phyloP scores from a whole-genome alignment of 1,140 invertebrate species.

The Linepithema humile region DNA sequence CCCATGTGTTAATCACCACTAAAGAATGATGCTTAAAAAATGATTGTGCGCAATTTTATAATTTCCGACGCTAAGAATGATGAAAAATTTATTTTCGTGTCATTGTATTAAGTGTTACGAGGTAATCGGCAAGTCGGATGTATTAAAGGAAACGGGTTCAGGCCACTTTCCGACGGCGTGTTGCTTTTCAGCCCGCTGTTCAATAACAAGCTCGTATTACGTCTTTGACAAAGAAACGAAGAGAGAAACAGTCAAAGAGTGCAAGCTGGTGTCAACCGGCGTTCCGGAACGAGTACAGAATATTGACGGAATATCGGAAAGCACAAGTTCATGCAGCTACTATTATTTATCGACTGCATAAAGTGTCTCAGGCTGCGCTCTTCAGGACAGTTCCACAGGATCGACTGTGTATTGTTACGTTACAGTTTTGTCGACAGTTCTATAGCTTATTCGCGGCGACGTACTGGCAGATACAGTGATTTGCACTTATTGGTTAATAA shows the following conservation, averaged over 20 bases:
- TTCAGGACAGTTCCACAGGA: conserved; percentile 75
- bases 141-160: conserved; percentile 44
- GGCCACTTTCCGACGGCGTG: conserved; percentile 23
- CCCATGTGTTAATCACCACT: not conserved
- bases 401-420: conserved; percentile 77
- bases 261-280: conserved; percentile 60
- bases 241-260: conserved; percentile 63
- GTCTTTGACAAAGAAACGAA: conserved; percentile 44
- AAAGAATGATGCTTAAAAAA: not conserved
- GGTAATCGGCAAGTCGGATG: conserved; percentile 23
- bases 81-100: conserved; percentile 19
- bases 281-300: conserved; percentile 68
- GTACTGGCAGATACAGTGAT: conserved; percentile 74
- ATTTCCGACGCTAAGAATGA: conserved; percentile 9
- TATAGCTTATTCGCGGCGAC: conserved; percentile 67
- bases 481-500: conserved; percentile 82
- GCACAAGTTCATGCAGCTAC: conserved; percentile 80
- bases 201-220: conserved; percentile 30
- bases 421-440: conserved; percentile 75
- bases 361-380: conserved; percentile 65
- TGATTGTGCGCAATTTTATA: conserved; percentile 15
- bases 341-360: conserved; percentile 79
- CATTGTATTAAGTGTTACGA: conserved; percentile 21
- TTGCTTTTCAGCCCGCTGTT: not conserved
- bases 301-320: conserved; percentile 71